A percentile compares a stretch with the other conserved stretches of the same genome.
Conservation (phyloP, 1,140 invertebrate species). For the Pachypsylla venusta region DNA sequence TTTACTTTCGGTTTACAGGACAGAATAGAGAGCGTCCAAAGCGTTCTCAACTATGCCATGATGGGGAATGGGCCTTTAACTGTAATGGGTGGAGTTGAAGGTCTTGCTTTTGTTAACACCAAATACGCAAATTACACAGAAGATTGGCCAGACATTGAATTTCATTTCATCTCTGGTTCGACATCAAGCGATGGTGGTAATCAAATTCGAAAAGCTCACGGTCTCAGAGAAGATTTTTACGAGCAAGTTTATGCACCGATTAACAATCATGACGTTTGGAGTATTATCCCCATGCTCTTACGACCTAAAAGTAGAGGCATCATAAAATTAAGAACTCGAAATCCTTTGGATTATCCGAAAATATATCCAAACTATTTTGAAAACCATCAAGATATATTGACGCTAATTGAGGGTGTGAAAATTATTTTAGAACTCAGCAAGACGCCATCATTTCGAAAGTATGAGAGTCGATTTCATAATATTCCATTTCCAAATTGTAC, state of each 20-base stretch:
- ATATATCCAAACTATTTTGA: slow-evolving; percentile 85
- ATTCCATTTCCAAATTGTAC: slow-evolving; percentile 53
- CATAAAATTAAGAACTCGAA: slow-evolving; percentile 59
- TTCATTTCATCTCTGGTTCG: slow-evolving; percentile 82
- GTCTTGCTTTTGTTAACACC: slow-evolving; percentile 76
- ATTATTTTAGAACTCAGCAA: slow-evolving; percentile 55
- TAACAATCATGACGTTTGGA: slow-evolving; percentile 64
- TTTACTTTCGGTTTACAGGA: slow-evolving; percentile 28
- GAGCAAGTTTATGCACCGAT: slow-evolving; percentile 55
- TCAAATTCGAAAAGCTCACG: slow-evolving; percentile 66
- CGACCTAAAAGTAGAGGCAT: slow-evolving; percentile 52
- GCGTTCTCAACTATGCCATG: slow-evolving; percentile 57
- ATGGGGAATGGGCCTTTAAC: slow-evolving; percentile 70
- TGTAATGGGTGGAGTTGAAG: slow-evolving; percentile 79
- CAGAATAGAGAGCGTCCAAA: slow-evolving; percentile 55
- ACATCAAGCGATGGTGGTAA: slow-evolving; percentile 74
- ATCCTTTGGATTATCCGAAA: slow-evolving; percentile 79
- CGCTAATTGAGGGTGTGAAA: slow-evolving; percentile 68
- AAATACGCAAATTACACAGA: slow-evolving; percentile 68
- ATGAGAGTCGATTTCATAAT: slow-evolving; percentile 48
- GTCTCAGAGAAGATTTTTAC: slow-evolving; percentile 55
- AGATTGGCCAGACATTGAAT: slow-evolving; percentile 82
- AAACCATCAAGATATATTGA: slow-evolving; percentile 61
- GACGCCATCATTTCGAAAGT: slow-evolving; percentile 49
- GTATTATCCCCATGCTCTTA: slow-evolving; percentile 63